Evolutionary conservation across 2,888 invertebrate genomes (phyloP), one percentile per base, ranked within the genome.

Genomic region (Diogma glabrata): DNA sequence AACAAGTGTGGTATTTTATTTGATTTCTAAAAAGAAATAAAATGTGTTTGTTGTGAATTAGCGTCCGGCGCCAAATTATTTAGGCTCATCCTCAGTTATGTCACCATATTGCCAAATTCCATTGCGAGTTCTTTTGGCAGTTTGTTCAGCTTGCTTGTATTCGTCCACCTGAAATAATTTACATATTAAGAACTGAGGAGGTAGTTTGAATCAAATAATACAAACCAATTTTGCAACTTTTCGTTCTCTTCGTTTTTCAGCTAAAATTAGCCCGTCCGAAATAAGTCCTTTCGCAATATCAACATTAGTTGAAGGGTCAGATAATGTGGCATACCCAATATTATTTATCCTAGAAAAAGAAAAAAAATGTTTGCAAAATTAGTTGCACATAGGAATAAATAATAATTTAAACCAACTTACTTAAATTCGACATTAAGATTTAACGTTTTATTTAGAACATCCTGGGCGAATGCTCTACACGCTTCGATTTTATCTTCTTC

Each of bases 61-160:
- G 24, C 48, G 48, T 10, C 48, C 48, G 22, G 30, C 30, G 22
- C 64, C 64, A 60, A 69, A 69, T 58, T 70, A 68, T 33, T 65
- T 65, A 62, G 67, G 64, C 60, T 70, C 70, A 54, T 70, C 70
- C 56, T 69, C 67, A 53, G 69, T 70, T 52, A 97, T 92, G 71
- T 99, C 99, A n/a, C 99, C 99, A 67, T 97, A 97, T 65, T 88
- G 85, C 97, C 97, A 99, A 62, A 99, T 84, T 70, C 87, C 89
- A 61, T 82, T 76, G 67, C 92, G 91, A 59, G 82, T 79, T 62
- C 81, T 82, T 72, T 88, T 87, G 19, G 96, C 96, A 57, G 79
- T 77, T 56, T 88, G 84, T 69, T 95, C 89, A 43, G 93, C 91
- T 52, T 79, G 80, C 64, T 78, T 78, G 72, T 95, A 96, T 62